phyloP scores from a whole-genome alignment of 2,113 vertebrate genomes.

The Ptilorrhoa leucosticta region DNA sequence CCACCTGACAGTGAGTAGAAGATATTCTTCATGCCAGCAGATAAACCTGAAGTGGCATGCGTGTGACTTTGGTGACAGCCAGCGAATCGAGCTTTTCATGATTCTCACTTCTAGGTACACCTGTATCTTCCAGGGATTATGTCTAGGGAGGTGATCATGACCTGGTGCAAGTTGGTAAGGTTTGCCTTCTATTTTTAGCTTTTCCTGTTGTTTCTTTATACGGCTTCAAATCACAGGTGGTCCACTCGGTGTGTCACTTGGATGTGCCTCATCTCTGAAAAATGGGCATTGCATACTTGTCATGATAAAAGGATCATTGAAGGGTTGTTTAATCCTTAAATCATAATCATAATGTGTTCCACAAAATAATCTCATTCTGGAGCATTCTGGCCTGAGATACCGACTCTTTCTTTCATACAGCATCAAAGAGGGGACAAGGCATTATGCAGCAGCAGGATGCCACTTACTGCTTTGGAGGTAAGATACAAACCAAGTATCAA shows the following conservation, averaged over 20 bases:
- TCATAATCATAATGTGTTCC: neutral
- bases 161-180: neutral
- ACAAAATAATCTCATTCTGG: neutral
- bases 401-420: neutral
- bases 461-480: neutral
- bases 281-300: rapidly evolving
- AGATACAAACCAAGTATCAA: neutral
- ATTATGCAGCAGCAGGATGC: neutral
- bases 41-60: neutral
- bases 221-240: neutral
- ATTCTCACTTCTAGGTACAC: neutral
- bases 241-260: neutral
- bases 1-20: neutral
- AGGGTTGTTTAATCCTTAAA: neutral
- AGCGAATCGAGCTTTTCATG: neutral
- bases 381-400: neutral
- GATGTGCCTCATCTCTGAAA: neutral
- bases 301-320: neutral
- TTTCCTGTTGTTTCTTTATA: neutral
- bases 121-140: neutral
- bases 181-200: neutral
- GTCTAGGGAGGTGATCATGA: neutral
- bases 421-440: neutral
- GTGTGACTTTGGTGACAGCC: neutral
- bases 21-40: neutral